These are phyloP conservation scores for Numida meleagris DNA, from an alignment of 2,113 vertebrate genomes.

Conservation along the genomic window DNA sequence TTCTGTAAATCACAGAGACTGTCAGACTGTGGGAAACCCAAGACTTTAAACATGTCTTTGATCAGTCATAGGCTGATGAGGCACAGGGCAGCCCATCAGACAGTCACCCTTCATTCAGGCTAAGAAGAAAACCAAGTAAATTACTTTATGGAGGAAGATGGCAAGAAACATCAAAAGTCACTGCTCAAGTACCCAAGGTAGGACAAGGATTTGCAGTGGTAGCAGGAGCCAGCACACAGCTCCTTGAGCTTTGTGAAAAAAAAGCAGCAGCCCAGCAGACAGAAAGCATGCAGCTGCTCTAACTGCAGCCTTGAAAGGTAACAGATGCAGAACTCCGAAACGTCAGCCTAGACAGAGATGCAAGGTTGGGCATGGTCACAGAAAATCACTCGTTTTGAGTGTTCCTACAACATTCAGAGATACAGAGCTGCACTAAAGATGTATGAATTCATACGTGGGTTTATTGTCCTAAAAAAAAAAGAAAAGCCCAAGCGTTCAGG, in stretches of 20 bases:
- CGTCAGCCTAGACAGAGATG: neutral
- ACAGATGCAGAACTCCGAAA: neutral
- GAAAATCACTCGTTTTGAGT: neutral
- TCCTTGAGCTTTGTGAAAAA: neutral
- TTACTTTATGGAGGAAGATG: neutral
- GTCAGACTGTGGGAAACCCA: neutral
- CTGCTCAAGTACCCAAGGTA: neutral
- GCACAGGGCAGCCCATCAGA: neutral
- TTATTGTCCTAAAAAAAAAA: neutral
- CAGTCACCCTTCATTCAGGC: neutral
- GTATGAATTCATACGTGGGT: neutral
- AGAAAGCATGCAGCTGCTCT: neutral
- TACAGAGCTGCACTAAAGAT: rapidly evolving
- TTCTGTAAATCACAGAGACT: neutral
- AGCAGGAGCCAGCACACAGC: neutral
- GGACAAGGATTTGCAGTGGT: neutral
- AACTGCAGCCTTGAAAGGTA: neutral
- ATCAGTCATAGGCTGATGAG: neutral
- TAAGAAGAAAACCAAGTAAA: neutral
- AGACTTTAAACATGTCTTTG: rapidly evolving
- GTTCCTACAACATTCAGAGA: neutral
- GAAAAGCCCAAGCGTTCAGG: neutral
- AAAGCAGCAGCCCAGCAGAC: neutral
- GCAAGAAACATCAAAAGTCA: neutral
- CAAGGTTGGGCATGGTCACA: neutral